Evolutionary conservation across 2,797 vertebrate genomes (phyloP).

Genomic region (Chrosomus eos): DNA sequence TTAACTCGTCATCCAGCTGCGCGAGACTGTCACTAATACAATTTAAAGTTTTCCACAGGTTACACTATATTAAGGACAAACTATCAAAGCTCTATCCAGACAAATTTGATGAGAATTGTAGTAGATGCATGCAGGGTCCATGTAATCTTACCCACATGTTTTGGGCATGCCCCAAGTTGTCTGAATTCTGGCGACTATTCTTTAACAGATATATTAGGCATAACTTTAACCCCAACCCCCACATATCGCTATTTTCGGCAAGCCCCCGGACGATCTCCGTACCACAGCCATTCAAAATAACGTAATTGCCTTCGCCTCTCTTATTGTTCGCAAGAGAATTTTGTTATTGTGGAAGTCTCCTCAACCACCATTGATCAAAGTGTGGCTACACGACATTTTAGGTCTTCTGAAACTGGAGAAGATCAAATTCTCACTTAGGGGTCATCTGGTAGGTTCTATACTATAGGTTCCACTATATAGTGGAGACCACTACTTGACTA

Average conservation of each 20-base stretch:
- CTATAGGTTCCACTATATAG: no score
- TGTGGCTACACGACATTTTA: not conserved
- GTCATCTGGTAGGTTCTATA: not conserved
- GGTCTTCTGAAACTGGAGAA: not conserved
- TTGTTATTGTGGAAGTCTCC: not conserved
- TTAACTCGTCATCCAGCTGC: not conserved
- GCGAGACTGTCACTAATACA: not conserved
- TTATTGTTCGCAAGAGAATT: not conserved
- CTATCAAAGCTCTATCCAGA: not conserved
- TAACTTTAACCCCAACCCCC: not conserved
- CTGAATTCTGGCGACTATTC: not conserved
- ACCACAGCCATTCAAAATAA: not conserved
- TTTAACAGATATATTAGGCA: constrained; percentile 3
- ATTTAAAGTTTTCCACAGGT: not conserved
- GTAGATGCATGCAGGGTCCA: not conserved
- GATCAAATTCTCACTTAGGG: not conserved
- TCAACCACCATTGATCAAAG: not conserved
- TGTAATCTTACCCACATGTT: constrained; percentile 2
- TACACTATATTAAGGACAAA: not conserved
- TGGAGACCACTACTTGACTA: not conserved
- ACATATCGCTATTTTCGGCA: not conserved
- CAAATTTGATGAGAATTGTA: constrained; percentile 2
- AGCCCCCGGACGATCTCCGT: not conserved
- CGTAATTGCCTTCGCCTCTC: not conserved
- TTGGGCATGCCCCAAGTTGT: not conserved